Evolutionary conservation across 2,797 vertebrate genomes (phyloP).

Genomic region (Remorina albescens): DNA sequence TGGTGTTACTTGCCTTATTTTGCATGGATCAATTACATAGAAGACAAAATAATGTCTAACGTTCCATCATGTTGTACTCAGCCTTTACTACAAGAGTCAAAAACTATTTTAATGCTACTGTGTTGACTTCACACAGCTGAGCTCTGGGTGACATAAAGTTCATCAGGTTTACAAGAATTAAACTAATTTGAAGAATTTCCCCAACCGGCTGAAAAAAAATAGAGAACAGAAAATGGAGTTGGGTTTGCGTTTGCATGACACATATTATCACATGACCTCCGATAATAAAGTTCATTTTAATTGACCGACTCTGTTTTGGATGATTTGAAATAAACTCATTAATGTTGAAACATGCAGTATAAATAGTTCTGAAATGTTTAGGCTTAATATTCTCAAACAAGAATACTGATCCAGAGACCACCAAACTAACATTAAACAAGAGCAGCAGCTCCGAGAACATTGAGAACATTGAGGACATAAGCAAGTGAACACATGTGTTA

Average conservation of each 20-base stretch:
- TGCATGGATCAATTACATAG: not conserved
- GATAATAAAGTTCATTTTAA: not conserved
- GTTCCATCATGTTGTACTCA: not conserved
- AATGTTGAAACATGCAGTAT: not conserved
- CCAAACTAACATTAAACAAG: no score
- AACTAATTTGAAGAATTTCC: not conserved
- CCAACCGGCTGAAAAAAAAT: no score
- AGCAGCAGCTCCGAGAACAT: no score
- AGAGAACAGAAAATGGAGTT: slow-evolving; percentile 34
- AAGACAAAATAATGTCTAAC: not conserved
- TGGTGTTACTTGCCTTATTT: slow-evolving; percentile 1
- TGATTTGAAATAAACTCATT: not conserved
- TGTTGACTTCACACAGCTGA: not conserved
- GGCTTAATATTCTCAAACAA: not conserved
- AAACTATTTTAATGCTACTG: not conserved
- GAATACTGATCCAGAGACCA: no score
- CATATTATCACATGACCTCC: not conserved
- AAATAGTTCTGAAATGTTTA: not conserved
- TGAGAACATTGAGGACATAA: no score
- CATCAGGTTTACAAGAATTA: no score
- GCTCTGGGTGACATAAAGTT: no score
- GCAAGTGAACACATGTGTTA: not conserved
- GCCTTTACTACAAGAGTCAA: not conserved
- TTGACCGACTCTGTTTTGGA: not conserved
- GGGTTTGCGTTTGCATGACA: not conserved